phyloP scores from a whole-genome alignment of 1,140 invertebrate genomes.

The Drosophila mojavensis region DNA sequence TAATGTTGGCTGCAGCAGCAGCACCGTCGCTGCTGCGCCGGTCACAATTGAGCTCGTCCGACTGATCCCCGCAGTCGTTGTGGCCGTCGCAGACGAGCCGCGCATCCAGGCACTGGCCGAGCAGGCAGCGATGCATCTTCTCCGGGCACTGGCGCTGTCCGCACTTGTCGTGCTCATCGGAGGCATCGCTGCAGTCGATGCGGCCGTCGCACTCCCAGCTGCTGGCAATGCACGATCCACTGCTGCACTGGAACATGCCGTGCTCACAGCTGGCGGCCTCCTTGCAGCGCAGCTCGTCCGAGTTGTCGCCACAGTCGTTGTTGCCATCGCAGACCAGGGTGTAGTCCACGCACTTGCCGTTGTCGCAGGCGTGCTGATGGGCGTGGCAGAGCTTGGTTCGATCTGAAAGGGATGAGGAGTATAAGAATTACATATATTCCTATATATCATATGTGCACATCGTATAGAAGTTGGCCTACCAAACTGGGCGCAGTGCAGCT shows the following conservation, averaged over 20 bases:
- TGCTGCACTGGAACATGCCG: conserved; percentile 85
- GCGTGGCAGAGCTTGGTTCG: conserved; percentile 82
- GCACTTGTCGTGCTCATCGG: conserved; percentile 88
- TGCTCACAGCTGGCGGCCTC: conserved; percentile 48
- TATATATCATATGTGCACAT: not conserved
- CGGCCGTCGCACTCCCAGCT: conserved; percentile 90
- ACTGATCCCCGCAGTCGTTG: conserved; percentile 85
- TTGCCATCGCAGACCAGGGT: conserved; percentile 87
- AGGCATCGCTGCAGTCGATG: conserved; percentile 88
- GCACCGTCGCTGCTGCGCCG: not conserved
- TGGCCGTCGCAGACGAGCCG: conserved; percentile 85
- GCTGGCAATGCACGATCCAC: conserved; percentile 88
- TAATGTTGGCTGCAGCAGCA: conserved; percentile 31
- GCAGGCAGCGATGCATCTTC: conserved; percentile 84
- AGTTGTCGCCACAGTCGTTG: conserved; percentile 88
- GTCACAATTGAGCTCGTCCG: conserved; percentile 85
- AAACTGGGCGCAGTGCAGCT: conserved; percentile 86
- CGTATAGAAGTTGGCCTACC: conserved; percentile 52
- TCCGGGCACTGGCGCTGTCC: conserved; percentile 71
- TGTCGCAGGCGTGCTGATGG: conserved; percentile 93
- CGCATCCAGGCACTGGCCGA: conserved; percentile 85
- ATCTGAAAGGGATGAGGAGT: conserved; percentile 32
- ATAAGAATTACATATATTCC: not conserved
- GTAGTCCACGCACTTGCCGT: conserved; percentile 89
- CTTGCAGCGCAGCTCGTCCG: conserved; percentile 88